Evolutionary conservation across 2,888 invertebrate genomes (phyloP).

Genomic region (Bembecia ichneumoniformis): DNA sequence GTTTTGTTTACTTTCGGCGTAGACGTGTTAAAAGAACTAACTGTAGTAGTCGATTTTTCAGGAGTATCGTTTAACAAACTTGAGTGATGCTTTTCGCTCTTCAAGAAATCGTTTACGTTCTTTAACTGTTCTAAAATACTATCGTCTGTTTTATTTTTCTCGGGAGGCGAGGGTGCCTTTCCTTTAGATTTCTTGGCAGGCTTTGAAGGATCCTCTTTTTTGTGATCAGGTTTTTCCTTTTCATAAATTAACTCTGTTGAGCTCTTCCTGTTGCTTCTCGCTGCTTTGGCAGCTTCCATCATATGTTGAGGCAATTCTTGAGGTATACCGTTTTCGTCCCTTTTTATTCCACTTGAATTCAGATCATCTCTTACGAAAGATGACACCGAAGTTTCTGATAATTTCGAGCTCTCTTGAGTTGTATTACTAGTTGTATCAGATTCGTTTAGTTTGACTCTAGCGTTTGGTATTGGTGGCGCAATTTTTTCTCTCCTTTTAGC

Average conservation of each 20-base stretch:
- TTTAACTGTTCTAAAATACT: slow-evolving; percentile 59
- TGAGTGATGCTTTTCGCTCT: slow-evolving; percentile 55
- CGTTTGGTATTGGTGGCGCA: slow-evolving; percentile 65
- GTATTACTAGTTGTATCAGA: slow-evolving; percentile 37
- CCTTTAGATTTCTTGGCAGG: slow-evolving; percentile 76
- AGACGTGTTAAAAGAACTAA: slow-evolving; percentile 52
- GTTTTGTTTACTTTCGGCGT: slow-evolving; percentile 62
- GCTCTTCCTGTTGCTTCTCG: slow-evolving; percentile 77
- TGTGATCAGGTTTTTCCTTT: slow-evolving; percentile 37
- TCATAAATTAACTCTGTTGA: slow-evolving; percentile 42
- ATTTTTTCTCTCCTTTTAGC: slow-evolving; percentile 67
- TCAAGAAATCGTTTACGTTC: slow-evolving; percentile 52
- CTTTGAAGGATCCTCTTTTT: slow-evolving; percentile 48
- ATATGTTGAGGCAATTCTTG: slow-evolving; percentile 81
- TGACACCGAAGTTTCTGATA: slow-evolving; percentile 37
- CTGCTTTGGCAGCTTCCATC: slow-evolving; percentile 80
- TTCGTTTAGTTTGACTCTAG: slow-evolving; percentile 52
- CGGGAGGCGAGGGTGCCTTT: slow-evolving; percentile 82
- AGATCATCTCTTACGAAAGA: slow-evolving; percentile 58
- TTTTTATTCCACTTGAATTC: slow-evolving; percentile 73
- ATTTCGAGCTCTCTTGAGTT: slow-evolving; percentile 39
- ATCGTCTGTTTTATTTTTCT: slow-evolving; percentile 63
- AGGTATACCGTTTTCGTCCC: slow-evolving; percentile 75
- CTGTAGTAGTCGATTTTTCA: slow-evolving; percentile 24
- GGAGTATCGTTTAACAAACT: slow-evolving; percentile 44